Conservation (phyloP, 1,140 invertebrate genomes). For the Drosophila kanapiae region DNA sequence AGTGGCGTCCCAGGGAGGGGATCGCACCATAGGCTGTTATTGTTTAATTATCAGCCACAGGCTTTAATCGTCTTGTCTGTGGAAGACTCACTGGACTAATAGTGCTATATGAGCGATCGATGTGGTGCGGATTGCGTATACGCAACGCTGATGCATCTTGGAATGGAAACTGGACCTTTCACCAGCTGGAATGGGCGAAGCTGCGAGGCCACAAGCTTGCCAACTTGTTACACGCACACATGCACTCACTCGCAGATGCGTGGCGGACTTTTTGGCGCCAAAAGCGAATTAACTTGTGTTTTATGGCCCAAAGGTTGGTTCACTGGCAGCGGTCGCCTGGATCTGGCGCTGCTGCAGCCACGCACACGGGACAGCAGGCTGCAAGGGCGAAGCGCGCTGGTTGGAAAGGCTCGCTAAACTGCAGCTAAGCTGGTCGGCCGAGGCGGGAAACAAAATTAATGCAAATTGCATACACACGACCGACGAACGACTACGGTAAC, state of each 20-base stretch:
- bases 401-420: slow-evolving; percentile 69
- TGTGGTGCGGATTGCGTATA: neutral
- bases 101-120: neutral
- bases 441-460: slow-evolving; percentile 74
- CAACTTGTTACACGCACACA: slow-evolving; percentile 67
- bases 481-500: slow-evolving; percentile 40
- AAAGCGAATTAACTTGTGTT: slow-evolving; percentile 51
- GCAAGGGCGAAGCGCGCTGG: slow-evolving; percentile 43
- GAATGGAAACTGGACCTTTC: neutral
- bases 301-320: slow-evolving; percentile 6
- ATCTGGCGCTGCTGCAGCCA: neutral
- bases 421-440: slow-evolving; percentile 59
- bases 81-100: neutral
- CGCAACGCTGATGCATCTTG: neutral
- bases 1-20: neutral
- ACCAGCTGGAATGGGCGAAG: neutral
- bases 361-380: slow-evolving; percentile 2
- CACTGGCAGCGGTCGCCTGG: slow-evolving; percentile 9
- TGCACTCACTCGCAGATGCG: slow-evolving; percentile 25
- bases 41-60: slow-evolving; percentile 8
- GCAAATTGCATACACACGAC: slow-evolving; percentile 82
- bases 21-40: neutral
- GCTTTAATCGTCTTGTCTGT: neutral
- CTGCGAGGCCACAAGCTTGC: slow-evolving; percentile 19
- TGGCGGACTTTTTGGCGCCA: slow-evolving; percentile 69